Base-by-base conservation (phyloP, 2,113 vertebrate genomes). In the Acinonyx jubatus region DNA sequence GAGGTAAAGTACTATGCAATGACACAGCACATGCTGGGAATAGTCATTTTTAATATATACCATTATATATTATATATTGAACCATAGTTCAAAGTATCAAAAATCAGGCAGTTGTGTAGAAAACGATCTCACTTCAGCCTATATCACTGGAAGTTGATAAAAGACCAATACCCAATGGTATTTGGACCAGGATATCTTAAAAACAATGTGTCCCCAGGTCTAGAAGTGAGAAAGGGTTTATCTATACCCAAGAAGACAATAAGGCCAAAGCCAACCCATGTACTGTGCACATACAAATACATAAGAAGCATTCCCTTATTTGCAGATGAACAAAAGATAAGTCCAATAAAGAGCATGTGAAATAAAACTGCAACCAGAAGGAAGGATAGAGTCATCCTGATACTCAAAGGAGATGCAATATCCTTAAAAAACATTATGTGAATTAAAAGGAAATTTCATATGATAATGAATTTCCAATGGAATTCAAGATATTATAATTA, bases 261-360 rank as follows among this genome's bases (percentile, higher is more conserved):
- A 76, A 86, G 25, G 10, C 50, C n/a, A 88, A 91, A 91, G 21
- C 5, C 23, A 93, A 79, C 38, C 27, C 38, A 83, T 57, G 52
- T 0, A 90, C 2, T 52, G 13, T 86, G 36, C 5, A 45, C 41
- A 87, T n/a, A 13, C 4, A 87, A 93, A 82, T 82, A 31, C 16
- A 18, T 78, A 68, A 82, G 57, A 74, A 48, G 41, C 41, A 89
- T 4, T 80, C 31, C 31, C 18, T 89, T 94, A 61, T 90, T 55
- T 95, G 13, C 11, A 96, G 29, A 74, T 69, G 27, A 68, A 85
- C 55, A 81, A 85, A 93, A 89, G 19, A 68, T 66, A 92, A 89
- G 76, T 69, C 33, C 57, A 81, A 45, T 52, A 63, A 12, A 90
- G 31, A 93, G 1, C 38, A 71, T 29, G 29, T 57, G 66, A 86